These are phyloP conservation scores for Gymnosoma rotundatum DNA, from an alignment of 2,888 invertebrate genomes.

Conservation along the genomic window DNA sequence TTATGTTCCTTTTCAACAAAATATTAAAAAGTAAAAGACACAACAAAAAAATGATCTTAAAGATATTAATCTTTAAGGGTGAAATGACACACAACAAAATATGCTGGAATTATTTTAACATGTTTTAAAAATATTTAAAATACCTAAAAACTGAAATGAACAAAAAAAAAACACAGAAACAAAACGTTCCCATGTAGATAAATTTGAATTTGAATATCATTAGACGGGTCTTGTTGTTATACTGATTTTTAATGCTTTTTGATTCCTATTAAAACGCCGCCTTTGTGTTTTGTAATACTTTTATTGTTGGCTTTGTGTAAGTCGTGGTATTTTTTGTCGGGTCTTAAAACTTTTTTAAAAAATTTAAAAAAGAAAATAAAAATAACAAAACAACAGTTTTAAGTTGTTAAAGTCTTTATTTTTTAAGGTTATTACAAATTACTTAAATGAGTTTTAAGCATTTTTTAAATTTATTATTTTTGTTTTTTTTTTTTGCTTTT, in stretches of 20 bases:
- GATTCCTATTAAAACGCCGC: constrained; percentile 47
- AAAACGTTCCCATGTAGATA: constrained; percentile 28
- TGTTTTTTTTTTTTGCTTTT: neutral
- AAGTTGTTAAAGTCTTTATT: constrained; percentile 49
- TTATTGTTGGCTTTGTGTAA: constrained; percentile 46
- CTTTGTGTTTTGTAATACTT: constrained; percentile 49
- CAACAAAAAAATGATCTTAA: constrained; percentile 33
- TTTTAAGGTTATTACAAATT: constrained; percentile 62
- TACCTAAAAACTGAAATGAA: constrained; percentile 44
- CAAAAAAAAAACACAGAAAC: neutral
- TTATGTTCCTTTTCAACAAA: constrained; percentile 44
- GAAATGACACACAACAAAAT: constrained; percentile 43
- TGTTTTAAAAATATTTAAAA: constrained; percentile 53
- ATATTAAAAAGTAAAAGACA: constrained; percentile 6
- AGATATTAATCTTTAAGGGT: constrained; percentile 61
- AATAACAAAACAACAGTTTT: neutral
- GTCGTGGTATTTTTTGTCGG: constrained; percentile 31
- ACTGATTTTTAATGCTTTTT: constrained; percentile 48
- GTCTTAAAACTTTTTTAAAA: constrained; percentile 58
- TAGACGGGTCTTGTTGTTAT: constrained; percentile 39
- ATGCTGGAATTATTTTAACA: constrained; percentile 42
- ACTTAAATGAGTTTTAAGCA: constrained; percentile 67
- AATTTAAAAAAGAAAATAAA: neutral
- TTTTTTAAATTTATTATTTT: constrained; percentile 21
- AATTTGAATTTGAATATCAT: constrained; percentile 49